Evolutionary conservation across 2,797 vertebrate genomes (phyloP).

Genomic region (Brotula barbata): DNA sequence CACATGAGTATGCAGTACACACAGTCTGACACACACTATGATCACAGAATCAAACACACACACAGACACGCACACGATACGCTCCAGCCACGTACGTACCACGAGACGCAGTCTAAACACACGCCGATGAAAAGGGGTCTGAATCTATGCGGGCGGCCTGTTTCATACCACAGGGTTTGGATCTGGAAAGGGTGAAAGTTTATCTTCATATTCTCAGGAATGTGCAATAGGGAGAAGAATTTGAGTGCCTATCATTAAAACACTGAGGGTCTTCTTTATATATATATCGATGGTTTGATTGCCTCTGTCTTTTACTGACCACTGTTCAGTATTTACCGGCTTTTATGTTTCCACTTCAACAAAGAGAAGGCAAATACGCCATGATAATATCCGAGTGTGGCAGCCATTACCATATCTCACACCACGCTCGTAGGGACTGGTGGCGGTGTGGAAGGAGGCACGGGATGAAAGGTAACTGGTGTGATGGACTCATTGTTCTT

Average conservation of each 20-base stretch:
- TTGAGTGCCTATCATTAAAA: constrained; percentile 1
- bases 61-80: constrained; percentile 24
- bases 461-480: constrained; percentile 49
- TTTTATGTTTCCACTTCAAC: constrained; percentile 32
- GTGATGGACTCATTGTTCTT: constrained; percentile 51
- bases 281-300: neutral
- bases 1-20: constrained; percentile 77
- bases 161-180: too few species aligned
- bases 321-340: constrained; percentile 12
- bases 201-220: too few species aligned
- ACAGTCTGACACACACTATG: constrained; percentile 67
- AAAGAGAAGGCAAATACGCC: constrained; percentile 51
- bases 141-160: constrained; percentile 30
- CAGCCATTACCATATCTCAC: constrained; percentile 52
- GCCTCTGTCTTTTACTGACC: constrained; percentile 17
- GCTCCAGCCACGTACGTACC: constrained; percentile 25
- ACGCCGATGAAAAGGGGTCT: constrained; percentile 24
- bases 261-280: neutral
- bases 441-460: constrained; percentile 12
- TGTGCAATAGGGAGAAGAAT: neutral
- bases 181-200: neutral
- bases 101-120: constrained; percentile 58
- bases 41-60: constrained; percentile 55
- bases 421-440: constrained; percentile 35
- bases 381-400: constrained; percentile 42